Base-by-base conservation (phyloP, 2,113 vertebrate species). In the Sapajus apella region DNA sequence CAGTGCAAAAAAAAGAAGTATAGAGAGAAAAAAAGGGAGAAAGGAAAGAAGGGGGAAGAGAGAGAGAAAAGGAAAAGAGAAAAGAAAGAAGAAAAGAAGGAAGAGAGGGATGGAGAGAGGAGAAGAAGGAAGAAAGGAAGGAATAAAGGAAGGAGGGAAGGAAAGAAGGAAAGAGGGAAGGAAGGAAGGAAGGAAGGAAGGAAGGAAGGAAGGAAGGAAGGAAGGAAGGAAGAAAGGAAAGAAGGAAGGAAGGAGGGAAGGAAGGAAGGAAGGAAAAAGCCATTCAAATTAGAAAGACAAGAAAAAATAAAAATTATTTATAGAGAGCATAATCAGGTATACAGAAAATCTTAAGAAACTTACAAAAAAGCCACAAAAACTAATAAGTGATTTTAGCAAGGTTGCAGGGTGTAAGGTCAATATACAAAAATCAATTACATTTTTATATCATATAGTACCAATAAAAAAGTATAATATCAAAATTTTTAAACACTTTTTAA, bases 301-400 rank as follows among this genome's bases (percentile, higher is more conserved):
- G 8, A 77, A 72, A 86, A 18, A 10, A 52, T 56, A 81, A 43
- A 58, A 58, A 72, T 70, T 89, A 94, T 90, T 90, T 89, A 16
- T 17, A 90, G 73, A 61, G 7, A 92, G 50, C 27, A 87, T 73
- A 90, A 82, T 90, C 8, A 84, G 25, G 2, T 79, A 87, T 25
- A 82, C 37, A 77, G 45, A 88, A 83, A 66, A 75, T 82, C n/a
- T 77, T 32, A 70, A 94, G 66, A 95, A 95, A 87, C 37, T 64
- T 80, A 86, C 6, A 66, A 83, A 88, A 79, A 79, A 56, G 32
- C 64, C 84, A 80, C 10, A 91, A 92, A 93, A 81, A 94, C 32
- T 77, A 87, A 21, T 37, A 75, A 68, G 27, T 95, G 20, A 90
- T 73, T 87, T 83, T 58, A 90, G 27, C 37, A 96, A 86, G 12